phyloP scores from a whole-genome alignment of 2,113 vertebrate genomes.

The Nipponia nippon region DNA sequence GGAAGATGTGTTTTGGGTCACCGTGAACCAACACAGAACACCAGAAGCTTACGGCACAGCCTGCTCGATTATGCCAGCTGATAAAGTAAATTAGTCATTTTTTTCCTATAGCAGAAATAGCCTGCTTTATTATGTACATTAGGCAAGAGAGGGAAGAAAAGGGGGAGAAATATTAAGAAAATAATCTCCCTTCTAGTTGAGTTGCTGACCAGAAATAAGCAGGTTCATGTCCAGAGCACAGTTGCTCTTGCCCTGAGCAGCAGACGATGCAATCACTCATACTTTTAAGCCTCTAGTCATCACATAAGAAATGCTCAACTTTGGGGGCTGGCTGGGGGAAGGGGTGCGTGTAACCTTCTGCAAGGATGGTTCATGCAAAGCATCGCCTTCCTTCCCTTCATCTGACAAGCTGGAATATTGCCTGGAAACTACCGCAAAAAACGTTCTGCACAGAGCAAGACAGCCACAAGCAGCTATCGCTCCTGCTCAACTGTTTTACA shows the following conservation, averaged over 20 bases:
- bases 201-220: neutral
- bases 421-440: neutral
- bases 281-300: neutral
- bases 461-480: neutral
- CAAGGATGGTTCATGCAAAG: accelerated
- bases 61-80: accelerated
- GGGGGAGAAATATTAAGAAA: neutral
- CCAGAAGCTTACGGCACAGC: neutral
- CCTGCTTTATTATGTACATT: neutral
- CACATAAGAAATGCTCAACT: neutral
- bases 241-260: neutral
- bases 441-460: neutral
- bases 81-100: neutral
- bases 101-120: neutral
- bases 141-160: neutral
- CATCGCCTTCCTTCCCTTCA: neutral
- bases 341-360: neutral
- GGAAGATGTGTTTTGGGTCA: neutral
- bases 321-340: neutral
- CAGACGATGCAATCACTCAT: neutral
- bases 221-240: neutral
- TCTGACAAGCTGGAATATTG: neutral
- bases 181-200: neutral
- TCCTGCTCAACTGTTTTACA: neutral
- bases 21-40: neutral